Evolutionary conservation across 2,797 vertebrate genomes (phyloP), one percentile per base, ranked within the genome.

Genomic region (Pantherophis alleghaniensis): DNA sequence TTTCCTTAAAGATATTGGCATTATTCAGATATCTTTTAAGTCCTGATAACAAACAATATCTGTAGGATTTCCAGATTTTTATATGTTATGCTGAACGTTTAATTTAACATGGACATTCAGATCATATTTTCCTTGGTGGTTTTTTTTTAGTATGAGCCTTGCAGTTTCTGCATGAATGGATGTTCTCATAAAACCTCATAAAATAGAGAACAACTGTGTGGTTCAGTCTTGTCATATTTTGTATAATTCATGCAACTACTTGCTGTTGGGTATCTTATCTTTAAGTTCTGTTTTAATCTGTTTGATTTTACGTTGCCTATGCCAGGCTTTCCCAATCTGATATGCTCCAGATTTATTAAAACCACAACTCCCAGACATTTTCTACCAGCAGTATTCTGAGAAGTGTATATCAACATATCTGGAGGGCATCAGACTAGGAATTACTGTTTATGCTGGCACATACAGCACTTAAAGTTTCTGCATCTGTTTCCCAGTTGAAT

Each of bases 101-200:
- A 79, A 69, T 57, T 87, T 92, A 18, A 32, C 14, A 87, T n/a
- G 32, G 89, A n/a, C 83, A 88, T 60, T 90, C 86, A 83, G 89
- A 63, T 94, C 91, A 93, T 42, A 61, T 90, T 90, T 90, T 24
- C 16, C 16, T 59, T 59, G 16, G 57, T 4, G 55, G 55, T 42
- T 90, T 90, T 69, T 90, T 69, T 79, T 94, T n/a, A 87, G 26
- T 16, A 90, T 87, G 56, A 88, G n/a, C 55, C 53, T 94, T 90
- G 55, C 90, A 57, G 7, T 88, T 90, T 88, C 42, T 86, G 93
- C 93, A 93, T 93, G 92, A 55, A 16, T 79, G 26, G 24, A n/a
- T 61, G 24, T 90, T 53, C 42, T 83, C 20, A 87, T 55, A 47
- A 92, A 88, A 90, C 32, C 61, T 91, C 57, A 91, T 90, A 83